Evolutionary conservation across 2,888 invertebrate species (phyloP).

Genomic region (Theretra japonica): DNA sequence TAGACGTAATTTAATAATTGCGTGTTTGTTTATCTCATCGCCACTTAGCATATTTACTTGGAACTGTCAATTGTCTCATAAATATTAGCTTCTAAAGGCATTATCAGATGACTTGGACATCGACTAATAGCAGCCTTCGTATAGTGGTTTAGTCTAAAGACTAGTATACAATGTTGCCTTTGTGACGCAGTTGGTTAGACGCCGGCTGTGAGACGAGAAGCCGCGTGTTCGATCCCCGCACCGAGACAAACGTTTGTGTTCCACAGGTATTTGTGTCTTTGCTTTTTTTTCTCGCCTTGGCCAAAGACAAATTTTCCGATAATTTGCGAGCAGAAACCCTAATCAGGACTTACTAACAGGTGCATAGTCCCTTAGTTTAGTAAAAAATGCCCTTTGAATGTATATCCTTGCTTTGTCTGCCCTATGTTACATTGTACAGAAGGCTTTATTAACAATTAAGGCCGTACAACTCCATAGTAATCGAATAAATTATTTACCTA

Average conservation of each 20-base stretch:
- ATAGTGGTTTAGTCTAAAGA: not conserved
- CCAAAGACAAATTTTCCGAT: too few species aligned
- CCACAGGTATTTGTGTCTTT: too few species aligned
- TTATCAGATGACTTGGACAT: slow-evolving; percentile 15
- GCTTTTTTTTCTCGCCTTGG: too few species aligned
- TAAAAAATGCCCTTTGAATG: not conserved
- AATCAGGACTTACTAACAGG: too few species aligned
- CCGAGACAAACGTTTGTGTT: too few species aligned
- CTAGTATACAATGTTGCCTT: not conserved
- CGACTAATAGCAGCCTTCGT: not conserved
- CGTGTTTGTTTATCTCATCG: not conserved
- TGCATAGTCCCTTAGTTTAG: too few species aligned
- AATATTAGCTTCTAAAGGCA: not conserved
- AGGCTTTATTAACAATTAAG: slow-evolving; percentile 2
- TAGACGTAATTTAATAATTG: not conserved
- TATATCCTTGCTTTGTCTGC: not conserved
- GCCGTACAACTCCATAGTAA: not conserved
- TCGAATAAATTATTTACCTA: slow-evolving; percentile 10
- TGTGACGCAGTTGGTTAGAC: too few species aligned
- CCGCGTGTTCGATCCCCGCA: too few species aligned
- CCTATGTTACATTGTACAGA: not conserved
- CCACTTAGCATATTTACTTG: not conserved
- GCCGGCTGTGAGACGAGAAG: too few species aligned
- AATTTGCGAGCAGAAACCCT: too few species aligned
- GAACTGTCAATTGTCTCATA: not conserved